Base-by-base conservation (phyloP, 1,140 invertebrate species). In the Drosophila rhopaloa region DNA sequence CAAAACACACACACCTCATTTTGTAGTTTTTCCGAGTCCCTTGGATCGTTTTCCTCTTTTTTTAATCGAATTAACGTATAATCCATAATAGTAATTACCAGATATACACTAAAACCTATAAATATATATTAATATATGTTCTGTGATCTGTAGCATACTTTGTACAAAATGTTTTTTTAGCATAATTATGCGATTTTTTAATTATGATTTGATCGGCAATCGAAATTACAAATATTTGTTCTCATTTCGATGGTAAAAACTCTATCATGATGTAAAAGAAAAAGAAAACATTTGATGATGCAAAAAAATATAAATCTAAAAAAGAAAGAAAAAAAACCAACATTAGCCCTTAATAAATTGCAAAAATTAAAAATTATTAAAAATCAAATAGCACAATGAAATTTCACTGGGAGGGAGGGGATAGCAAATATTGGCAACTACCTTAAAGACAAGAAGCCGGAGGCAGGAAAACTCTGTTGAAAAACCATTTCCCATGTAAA, bases 81-180 rank as follows among this genome's bases (percentile, higher is more conserved):
- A 68, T 73, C 59, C 50, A 80, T 83, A 71, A 79, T 79, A 53
- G 74, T 78, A 61, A 73, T 73, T 73, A 79, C 57, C 63, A 67
- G 58, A 80, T 75, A 74, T 76, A 81, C 62, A 81, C 80, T 77
- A 79, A 79, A 66, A 71, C 46, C 76, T 82, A 90, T 90, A 83
- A 76, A 65, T 75, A 77, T 76, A 81, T 63, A 78, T 72, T 76
- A 54, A 85, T 82, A 90, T 90, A 91, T 90, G 86, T 90, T 90
- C 86, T 90, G 86, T 90, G 86, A 90, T 90, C 86, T 90, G 86
- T 90, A 90, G 86, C 81, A 90, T 90, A 90, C 88, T 91, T 90
- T 90, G 86, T 90, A 90, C 86, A 90, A 90, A 90, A 82, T 90
- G 86, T 89, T 89, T 88, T 88, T 78, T 83, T 89, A 90, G 83